These are phyloP conservation scores for Malurus splendens DNA, from an alignment of 2,797 vertebrate species.

Conservation along the genomic window DNA sequence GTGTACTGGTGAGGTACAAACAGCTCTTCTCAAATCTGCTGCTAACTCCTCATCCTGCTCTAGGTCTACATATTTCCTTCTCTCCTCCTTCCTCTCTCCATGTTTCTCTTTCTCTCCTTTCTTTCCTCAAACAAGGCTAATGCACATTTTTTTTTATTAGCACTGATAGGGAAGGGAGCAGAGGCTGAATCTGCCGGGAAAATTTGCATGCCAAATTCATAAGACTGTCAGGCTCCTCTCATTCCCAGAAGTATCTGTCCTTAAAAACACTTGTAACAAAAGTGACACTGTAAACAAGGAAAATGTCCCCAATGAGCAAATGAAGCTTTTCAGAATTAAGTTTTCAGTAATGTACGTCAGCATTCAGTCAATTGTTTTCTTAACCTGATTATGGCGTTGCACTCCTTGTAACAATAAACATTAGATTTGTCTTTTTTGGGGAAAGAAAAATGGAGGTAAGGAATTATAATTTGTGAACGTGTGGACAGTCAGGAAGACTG, in stretches of 20 bases:
- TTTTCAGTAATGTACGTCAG: not conserved
- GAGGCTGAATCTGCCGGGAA: not conserved
- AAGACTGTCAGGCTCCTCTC: not conserved
- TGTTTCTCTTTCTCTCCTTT: not conserved
- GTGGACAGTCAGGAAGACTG: not conserved
- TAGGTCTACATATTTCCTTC: not conserved
- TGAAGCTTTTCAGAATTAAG: not conserved
- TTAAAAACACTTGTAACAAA: not conserved
- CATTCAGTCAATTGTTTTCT: not conserved
- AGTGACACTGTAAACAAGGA: not conserved
- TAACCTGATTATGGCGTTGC: not conserved
- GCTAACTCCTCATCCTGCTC: not conserved
- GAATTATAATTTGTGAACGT: not conserved
- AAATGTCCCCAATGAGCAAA: not conserved
- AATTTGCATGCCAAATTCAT: not conserved
- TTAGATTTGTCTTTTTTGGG: not conserved
- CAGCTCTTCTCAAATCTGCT: not conserved
- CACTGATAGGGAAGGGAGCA: not conserved
- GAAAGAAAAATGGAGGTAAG: not conserved
- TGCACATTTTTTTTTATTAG: not conserved
- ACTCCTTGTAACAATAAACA: not conserved
- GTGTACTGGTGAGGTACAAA: not conserved
- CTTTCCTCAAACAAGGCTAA: not conserved
- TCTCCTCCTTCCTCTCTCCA: not conserved
- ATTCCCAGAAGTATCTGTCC: not conserved